These are phyloP conservation scores for Drosophila recens DNA, from an alignment of 2,888 invertebrate genomes.

Conservation along the genomic window DNA sequence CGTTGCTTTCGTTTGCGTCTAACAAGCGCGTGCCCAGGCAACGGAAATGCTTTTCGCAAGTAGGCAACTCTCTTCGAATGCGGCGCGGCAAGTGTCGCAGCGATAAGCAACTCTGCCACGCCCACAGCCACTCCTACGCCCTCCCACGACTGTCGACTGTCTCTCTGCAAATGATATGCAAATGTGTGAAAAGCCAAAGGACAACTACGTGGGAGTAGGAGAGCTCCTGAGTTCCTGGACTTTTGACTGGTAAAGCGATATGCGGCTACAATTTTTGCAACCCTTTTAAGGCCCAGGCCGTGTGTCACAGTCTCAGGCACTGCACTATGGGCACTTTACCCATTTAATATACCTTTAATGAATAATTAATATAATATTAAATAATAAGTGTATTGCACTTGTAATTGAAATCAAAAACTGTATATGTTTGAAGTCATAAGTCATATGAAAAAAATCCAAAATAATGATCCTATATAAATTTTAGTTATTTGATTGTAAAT, in stretches of 20 bases:
- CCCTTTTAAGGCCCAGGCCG: constrained; percentile 29
- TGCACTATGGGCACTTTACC: neutral
- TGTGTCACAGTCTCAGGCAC: constrained; percentile 10
- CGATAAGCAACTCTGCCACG: constrained; percentile 70
- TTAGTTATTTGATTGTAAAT: too few relatives aligned
- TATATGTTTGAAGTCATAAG: too few relatives aligned
- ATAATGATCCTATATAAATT: too few relatives aligned
- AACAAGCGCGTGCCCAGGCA: constrained; percentile 76
- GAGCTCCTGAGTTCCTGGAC: constrained; percentile 24
- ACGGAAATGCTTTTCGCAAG: constrained; percentile 64
- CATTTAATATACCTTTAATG: neutral
- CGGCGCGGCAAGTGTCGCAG: constrained; percentile 60
- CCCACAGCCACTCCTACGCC: constrained; percentile 14
- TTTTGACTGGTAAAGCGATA: constrained; percentile 49
- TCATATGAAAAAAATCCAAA: too few relatives aligned
- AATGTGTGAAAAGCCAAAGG: constrained; percentile 74
- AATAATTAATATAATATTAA: too few relatives aligned
- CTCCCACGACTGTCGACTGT: neutral
- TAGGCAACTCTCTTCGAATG: constrained; percentile 33
- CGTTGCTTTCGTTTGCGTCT: constrained; percentile 13
- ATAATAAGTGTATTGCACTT: too few relatives aligned
- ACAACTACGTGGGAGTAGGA: constrained; percentile 47
- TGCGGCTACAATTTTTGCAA: constrained; percentile 46
- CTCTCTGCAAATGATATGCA: constrained; percentile 69
- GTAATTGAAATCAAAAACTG: too few relatives aligned